Evolutionary conservation across 2,113 vertebrate species (phyloP), one percentile per base, ranked within the genome.

Genomic region (Chloroceryle aenea): DNA sequence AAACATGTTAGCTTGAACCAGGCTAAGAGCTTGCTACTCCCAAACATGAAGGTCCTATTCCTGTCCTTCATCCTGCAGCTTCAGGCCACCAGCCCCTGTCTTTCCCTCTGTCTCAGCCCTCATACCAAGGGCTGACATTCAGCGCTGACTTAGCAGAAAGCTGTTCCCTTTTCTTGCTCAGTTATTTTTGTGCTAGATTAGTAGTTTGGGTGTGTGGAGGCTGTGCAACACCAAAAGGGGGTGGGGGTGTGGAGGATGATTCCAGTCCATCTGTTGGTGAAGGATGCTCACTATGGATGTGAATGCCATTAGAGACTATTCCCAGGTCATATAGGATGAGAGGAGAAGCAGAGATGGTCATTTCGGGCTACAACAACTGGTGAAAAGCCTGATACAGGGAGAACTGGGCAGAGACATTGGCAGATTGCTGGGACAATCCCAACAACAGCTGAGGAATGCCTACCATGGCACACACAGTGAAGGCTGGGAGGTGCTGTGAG

Each of bases 121-220:
- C 20, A 32, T 2, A 2, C 74, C 48, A 42, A 50, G 48, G 48
- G 48, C 48, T 50, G 75, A n/a, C 2, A 17, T 67, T 78, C 6
- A 2, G 61, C 0, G 10, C 74, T 82, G 42, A 58, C 9, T 82
- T 53, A 53, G 45, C 89, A 95, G 79, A 58, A 94, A 58, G 45
- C 15, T 45, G 45, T 94, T 94, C 79, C 56, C 15, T 62, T 81
- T 84, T 74, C 47, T 56, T 9, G 1, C 73, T 90, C 3, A 5
- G 36, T 61, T 92, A 22, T 90, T 95, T 92, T 90, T 85, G 74
- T 78, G 61, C 56, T 83, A 75, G 75, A 71, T 88, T 18, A 43
- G 50, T 62, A 23, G 36, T 71, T 55, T 63, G 66, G 48, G 42
- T 47, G 50, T 43, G 56, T 62, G 66, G n/a, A 85, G 61, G 8